A percentile compares a stretch with the other conserved stretches of the same genome.
Conservation (phyloP, 2,888 invertebrate species). For the Pseudeuparius sepicola region DNA sequence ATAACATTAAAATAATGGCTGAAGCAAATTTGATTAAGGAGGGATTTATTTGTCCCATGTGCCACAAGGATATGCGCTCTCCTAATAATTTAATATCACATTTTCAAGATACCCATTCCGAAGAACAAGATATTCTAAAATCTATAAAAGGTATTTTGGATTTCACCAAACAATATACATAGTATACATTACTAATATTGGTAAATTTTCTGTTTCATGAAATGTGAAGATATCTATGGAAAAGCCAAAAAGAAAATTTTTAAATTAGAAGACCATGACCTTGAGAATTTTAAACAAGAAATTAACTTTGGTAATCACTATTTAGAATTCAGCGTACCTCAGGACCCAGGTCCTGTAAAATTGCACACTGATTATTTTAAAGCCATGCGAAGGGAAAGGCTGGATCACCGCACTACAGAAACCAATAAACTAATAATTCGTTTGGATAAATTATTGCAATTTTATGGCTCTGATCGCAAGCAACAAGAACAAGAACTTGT, state of each 20-base stretch:
- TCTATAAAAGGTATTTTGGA: conserved; percentile 59
- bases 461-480: conserved; percentile 60
- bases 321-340: conserved; percentile 45
- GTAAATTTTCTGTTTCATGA: conserved; percentile 5
- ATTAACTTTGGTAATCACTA: conserved; percentile 32
- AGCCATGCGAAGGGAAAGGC: conserved; percentile 49
- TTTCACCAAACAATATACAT: background rate
- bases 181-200: no score
- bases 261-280: conserved; percentile 61
- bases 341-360: conserved; percentile 54
- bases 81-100: conserved; percentile 75
- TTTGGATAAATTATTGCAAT: conserved; percentile 79
- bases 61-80: conserved; percentile 81
- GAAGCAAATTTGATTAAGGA: conserved; percentile 53
- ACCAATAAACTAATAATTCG: conserved; percentile 93
- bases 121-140: conserved; percentile 74
- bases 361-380: conserved; percentile 70
- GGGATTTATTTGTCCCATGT: conserved; percentile 93
- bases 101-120: conserved; percentile 80
- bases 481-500: conserved; percentile 68
- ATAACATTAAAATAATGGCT: no score
- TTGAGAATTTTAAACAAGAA: conserved; percentile 48
- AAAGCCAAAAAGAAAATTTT: conserved; percentile 84
- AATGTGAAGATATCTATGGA: conserved; percentile 54
- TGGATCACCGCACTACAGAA: conserved; percentile 86